Conservation (phyloP, 2,888 invertebrate species). For the Drosophila cognata region DNA sequence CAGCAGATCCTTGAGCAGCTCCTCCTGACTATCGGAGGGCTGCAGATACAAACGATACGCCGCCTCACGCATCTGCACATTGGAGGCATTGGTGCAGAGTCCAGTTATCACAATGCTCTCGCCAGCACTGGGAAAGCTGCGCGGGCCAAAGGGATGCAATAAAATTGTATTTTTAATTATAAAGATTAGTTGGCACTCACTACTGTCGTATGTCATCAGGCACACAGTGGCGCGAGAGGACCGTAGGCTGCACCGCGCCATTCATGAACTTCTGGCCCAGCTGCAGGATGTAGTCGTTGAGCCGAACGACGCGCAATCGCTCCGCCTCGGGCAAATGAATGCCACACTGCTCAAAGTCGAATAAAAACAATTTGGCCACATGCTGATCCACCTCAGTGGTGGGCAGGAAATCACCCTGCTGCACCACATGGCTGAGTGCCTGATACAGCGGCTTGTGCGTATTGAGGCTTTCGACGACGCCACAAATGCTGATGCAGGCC, state of each 20-base stretch:
- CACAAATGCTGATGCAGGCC: conserved; percentile 94
- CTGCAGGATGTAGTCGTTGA: conserved; percentile 94
- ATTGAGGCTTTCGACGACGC: conserved; percentile 97
- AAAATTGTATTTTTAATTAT: not conserved
- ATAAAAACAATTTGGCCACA: conserved; percentile 94
- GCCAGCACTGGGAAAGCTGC: conserved; percentile 88
- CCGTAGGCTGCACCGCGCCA: conserved; percentile 89
- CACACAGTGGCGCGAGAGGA: conserved; percentile 88
- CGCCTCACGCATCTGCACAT: conserved; percentile 92
- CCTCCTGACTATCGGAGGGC: conserved; percentile 91
- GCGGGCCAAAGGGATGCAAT: not conserved
- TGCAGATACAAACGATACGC: conserved; percentile 94
- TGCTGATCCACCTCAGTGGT: conserved; percentile 92
- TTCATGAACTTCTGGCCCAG: conserved; percentile 93
- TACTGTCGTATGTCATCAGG: conserved; percentile 90
- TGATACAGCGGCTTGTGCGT: conserved; percentile 94
- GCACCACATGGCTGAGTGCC: conserved; percentile 90
- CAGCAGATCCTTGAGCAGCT: conserved; percentile 90
- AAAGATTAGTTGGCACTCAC: conserved; percentile 86
- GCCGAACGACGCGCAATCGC: conserved; percentile 90
- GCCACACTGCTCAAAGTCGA: conserved; percentile 99
- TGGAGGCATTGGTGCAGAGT: conserved; percentile 92
- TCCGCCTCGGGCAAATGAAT: conserved; percentile 94
- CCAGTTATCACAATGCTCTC: conserved; percentile 92
- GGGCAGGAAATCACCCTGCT: conserved; percentile 88